These are phyloP conservation scores for Agrilus planipennis DNA, from an alignment of 1,140 invertebrate species.

Conservation along the genomic window DNA sequence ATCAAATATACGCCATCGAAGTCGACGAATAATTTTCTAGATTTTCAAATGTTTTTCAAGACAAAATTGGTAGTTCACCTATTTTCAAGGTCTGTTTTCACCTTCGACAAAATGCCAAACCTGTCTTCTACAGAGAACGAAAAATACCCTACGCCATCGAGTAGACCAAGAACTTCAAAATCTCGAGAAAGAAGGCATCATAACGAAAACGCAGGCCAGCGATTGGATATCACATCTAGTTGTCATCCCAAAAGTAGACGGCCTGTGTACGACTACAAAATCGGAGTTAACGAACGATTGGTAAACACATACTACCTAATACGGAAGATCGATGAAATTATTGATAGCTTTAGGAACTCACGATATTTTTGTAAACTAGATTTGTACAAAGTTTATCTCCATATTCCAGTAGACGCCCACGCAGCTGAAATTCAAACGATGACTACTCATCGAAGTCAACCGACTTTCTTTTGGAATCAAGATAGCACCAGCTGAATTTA, in stretches of 20 bases:
- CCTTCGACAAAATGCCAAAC: conserved; percentile 1
- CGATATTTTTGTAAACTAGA: conserved; percentile 21
- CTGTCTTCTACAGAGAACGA: background rate
- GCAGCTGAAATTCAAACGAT: conserved; percentile 11
- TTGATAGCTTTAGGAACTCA: conserved; percentile 13
- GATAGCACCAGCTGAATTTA: conserved; percentile 35
- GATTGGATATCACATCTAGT: conserved; percentile 37
- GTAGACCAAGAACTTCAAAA: conserved; percentile 21
- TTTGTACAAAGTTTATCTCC: conserved; percentile 23
- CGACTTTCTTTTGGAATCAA: conserved; percentile 37
- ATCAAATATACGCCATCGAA: background rate
- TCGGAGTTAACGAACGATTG: conserved; percentile 15
- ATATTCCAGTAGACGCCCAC: conserved; percentile 19
- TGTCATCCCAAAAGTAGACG: conserved; percentile 31
- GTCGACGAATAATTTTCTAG: background rate
- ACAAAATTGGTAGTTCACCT: background rate
- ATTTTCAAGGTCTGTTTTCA: background rate
- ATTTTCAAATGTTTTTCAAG: background rate
- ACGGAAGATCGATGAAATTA: conserved; percentile 19
- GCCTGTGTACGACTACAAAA: conserved; percentile 34
- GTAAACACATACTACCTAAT: conserved; percentile 17
- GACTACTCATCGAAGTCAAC: conserved; percentile 21
- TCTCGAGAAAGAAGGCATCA: conserved; percentile 19
- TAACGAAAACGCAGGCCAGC: conserved; percentile 17
- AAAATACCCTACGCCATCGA: conserved; percentile 16